Evolutionary conservation across 2,113 vertebrate species (phyloP), one percentile per base, ranked within the genome.

Genomic region (Vulpes lagopus): DNA sequence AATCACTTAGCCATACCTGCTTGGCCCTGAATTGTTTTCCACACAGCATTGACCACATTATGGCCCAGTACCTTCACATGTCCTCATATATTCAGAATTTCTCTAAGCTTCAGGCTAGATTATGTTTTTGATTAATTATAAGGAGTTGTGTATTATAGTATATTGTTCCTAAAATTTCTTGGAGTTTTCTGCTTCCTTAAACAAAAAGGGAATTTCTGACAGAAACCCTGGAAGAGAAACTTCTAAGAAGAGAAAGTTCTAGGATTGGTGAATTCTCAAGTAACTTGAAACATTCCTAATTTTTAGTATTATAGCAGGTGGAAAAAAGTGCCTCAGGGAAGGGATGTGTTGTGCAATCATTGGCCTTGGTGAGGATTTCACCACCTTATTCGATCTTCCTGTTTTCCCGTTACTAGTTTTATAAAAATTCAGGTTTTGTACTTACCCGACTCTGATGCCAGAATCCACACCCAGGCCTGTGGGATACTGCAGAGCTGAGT

Each of bases 141-240:
- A 32, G 53, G 65, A 83, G 19, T 49, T 82, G 20, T 49, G 3
- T 78, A 7, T 83, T 73, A 32, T 6, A 19, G 22, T 17, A 35
- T 90, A 35, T 92, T 32, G 3, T 43, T 87, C 57, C 80, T 76
- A 23, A 82, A 94, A 73, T 96, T 78, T 87, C 49, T 95, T 93
- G 51, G 89, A 76, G 43, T 69, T 62, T 97, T 67, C 27, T 89
- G n/a, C n/a, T 85, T 55, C 59, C 35, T 64, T 38, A 83, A 96
- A 74, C 76, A 96, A 93, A 76, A 91, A 67, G 93, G 69, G 97
- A 97, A 90, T 87, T 96, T 96, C 78, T 92, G 76, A 97, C 62
- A 76, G 86, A 96, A 97, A 90, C 76, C 10, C 57, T 96, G 96
- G 87, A 95, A 90, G 62, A 96, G 43, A 43, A 43, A 90, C 62